These are phyloP conservation scores for Ophioninae sp. DNA, from an alignment of 2,888 invertebrate genomes.

Conservation along the genomic window DNA sequence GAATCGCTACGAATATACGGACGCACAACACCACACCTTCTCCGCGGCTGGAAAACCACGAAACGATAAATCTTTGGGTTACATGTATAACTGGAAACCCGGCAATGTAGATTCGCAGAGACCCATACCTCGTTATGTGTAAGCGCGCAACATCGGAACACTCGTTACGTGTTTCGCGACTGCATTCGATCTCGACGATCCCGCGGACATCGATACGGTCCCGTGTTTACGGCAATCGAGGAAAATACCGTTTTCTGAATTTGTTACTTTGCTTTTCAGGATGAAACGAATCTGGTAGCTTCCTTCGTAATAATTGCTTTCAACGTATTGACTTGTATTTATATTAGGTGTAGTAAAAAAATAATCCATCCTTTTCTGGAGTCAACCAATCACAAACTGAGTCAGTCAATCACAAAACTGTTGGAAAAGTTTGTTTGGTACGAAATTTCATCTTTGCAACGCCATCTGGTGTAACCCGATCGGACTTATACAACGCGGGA, in stretches of 20 bases:
- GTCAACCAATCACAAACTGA: too few species aligned
- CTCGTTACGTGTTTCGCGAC: slow-evolving; percentile 57
- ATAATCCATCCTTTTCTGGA: too few species aligned
- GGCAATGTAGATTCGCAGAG: neutral
- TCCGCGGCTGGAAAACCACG: slow-evolving; percentile 44
- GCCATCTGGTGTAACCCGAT: too few species aligned
- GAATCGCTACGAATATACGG: neutral
- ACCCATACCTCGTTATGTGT: slow-evolving; percentile 3
- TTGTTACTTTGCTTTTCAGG: neutral
- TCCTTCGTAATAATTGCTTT: neutral
- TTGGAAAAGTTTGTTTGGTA: too few species aligned
- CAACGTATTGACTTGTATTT: too few species aligned
- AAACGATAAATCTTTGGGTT: slow-evolving; percentile 58
- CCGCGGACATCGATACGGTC: slow-evolving; percentile 30
- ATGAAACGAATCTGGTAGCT: neutral
- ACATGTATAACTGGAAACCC: slow-evolving; percentile 24
- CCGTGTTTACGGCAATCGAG: neutral
- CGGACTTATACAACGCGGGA: too few species aligned
- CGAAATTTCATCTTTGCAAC: too few species aligned
- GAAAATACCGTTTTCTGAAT: neutral
- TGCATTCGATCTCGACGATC: slow-evolving; percentile 55
- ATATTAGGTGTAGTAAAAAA: too few species aligned
- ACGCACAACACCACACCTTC: slow-evolving; percentile 24
- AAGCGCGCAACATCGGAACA: slow-evolving; percentile 35
- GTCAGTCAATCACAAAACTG: too few species aligned